Percentiles rank a stretch among this genome's conserved stretches.
Evolutionary conservation across 2,888 invertebrate species (phyloP).

Genomic region (Sinotaia quadrata): DNA sequence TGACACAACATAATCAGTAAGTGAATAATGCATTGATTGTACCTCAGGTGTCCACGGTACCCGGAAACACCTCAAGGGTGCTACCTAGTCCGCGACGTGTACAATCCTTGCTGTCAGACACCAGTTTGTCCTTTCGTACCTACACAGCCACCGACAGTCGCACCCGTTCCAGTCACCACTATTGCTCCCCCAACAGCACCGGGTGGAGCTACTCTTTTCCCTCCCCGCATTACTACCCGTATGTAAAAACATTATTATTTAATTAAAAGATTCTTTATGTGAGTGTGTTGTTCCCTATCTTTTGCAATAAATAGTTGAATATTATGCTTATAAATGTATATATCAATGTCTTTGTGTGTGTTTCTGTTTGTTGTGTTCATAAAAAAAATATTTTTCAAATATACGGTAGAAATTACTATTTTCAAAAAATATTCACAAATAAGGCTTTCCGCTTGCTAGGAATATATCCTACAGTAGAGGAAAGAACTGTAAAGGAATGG

Average conservation of each 20-base stretch:
- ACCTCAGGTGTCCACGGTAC: slow-evolving; percentile 39
- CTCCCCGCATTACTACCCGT: background rate
- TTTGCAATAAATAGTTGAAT: no score
- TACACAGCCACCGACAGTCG: slow-evolving; percentile 30
- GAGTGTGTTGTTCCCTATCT: no score
- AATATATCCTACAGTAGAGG: no score
- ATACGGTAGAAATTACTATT: background rate
- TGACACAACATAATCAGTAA: no score
- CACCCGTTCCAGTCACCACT: slow-evolving; percentile 2
- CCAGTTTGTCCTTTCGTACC: slow-evolving; percentile 27
- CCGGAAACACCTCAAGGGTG: slow-evolving; percentile 18
- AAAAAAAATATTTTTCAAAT: background rate
- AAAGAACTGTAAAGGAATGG: no score
- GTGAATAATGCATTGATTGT: background rate
- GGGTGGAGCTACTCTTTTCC: slow-evolving; percentile 28
- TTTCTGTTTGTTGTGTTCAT: background rate
- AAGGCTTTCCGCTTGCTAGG: background rate
- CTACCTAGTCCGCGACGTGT: slow-evolving; percentile 25
- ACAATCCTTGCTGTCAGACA: slow-evolving; percentile 32
- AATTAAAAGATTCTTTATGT: no score
- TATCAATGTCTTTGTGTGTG: background rate
- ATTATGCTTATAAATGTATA: no score
- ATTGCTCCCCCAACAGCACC: slow-evolving; percentile 21
- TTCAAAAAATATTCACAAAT: background rate
- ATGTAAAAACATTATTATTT: no score